Evolutionary conservation across 2,797 vertebrate genomes (phyloP).

Genomic region (Leptatherina wallacei): DNA sequence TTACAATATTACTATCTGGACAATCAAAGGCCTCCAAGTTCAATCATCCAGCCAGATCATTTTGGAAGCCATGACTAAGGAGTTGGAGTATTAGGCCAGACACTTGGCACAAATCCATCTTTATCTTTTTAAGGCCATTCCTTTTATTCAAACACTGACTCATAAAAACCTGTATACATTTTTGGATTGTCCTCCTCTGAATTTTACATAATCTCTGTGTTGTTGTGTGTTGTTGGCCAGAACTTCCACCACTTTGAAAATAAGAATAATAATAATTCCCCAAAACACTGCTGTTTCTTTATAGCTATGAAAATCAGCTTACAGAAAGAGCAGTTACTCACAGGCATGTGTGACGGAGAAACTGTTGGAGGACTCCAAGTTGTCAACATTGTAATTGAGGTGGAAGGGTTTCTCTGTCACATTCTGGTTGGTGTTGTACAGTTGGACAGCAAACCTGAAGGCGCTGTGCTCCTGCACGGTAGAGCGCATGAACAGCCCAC

Average conservation of each 20-base stretch:
- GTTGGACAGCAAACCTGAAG: constrained; percentile 97
- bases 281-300: too few relatives aligned
- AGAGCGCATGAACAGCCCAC: constrained; percentile 97
- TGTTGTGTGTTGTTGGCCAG: background rate
- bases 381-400: constrained; percentile 98
- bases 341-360: constrained; percentile 99
- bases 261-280: too few relatives aligned
- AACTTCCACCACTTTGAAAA: background rate
- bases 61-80: constrained; percentile 39
- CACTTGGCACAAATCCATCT: constrained; percentile 45
- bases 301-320: background rate
- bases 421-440: constrained; percentile 99
- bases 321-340: constrained; percentile 83
- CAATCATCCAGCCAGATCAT: constrained; percentile 57
- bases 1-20: constrained; percentile 46
- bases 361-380: constrained; percentile 98
- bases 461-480: constrained; percentile 99
- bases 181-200: constrained; percentile 1
- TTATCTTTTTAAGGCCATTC: constrained; percentile 11
- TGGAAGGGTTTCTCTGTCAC: constrained; percentile 97
- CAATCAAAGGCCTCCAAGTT: constrained; percentile 46
- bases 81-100: constrained; percentile 32
- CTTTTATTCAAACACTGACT: constrained; percentile 26
- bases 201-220: constrained; percentile 5
- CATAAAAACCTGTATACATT: constrained; percentile 30